Evolutionary conservation across 2,113 vertebrate species (phyloP).

Genomic region (Datnioides undecimradiatus): DNA sequence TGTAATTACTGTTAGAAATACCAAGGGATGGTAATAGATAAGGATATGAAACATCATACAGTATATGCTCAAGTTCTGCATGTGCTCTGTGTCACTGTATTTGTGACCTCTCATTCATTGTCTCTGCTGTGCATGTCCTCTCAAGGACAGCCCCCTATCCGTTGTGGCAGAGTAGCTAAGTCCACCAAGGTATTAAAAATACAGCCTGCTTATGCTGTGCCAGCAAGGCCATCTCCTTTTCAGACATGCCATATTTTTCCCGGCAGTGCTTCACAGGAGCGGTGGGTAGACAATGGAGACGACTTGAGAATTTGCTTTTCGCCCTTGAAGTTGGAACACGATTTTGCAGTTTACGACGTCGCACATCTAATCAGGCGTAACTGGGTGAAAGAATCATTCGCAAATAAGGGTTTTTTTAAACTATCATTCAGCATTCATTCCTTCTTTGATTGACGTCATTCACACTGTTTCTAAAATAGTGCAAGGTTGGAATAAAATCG

Average conservation of each 20-base stretch:
- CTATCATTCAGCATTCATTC: neutral
- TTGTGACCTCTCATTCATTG: slow-evolving; percentile 45
- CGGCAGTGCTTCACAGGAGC: slow-evolving; percentile 25
- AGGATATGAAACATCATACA: neutral
- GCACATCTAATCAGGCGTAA: neutral
- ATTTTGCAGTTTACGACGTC: slow-evolving; percentile 30
- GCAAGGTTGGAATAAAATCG: slow-evolving; percentile 8
- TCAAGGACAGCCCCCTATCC: slow-evolving; percentile 51
- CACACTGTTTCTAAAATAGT: slow-evolving; percentile 30
- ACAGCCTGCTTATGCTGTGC: slow-evolving; percentile 21
- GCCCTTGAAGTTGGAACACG: slow-evolving; percentile 42
- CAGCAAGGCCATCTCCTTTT: slow-evolving; percentile 68
- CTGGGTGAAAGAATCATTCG: neutral
- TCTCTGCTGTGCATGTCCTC: slow-evolving; percentile 31
- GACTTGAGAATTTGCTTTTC: slow-evolving; percentile 45
- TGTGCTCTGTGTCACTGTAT: neutral
- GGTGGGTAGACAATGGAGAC: neutral
- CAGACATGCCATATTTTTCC: slow-evolving; percentile 26
- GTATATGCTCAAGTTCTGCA: neutral
- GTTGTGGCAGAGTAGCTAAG: slow-evolving; percentile 41
- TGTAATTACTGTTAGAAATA: neutral
- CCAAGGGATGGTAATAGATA: neutral
- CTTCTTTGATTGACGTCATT: slow-evolving; percentile 33
- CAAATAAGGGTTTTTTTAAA: slow-evolving; percentile 9
- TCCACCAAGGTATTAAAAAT: slow-evolving; percentile 54